A percentile compares a stretch with the other conserved stretches of the same genome.
Conservation (phyloP, 2,888 invertebrate genomes). For the Tanypteryx hageni region DNA sequence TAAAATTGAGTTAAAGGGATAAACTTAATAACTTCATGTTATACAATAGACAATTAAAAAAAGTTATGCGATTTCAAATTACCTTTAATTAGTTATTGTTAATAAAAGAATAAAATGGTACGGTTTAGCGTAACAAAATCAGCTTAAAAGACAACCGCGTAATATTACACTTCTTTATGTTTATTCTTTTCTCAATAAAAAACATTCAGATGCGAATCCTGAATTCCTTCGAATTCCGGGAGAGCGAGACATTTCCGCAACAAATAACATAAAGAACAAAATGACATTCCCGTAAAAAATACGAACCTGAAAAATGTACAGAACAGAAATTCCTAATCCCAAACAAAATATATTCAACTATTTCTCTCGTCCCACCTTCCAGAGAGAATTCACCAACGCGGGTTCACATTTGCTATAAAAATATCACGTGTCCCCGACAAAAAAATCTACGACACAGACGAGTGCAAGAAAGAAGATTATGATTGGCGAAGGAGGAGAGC, state of each 20-base stretch:
- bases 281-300: not conserved
- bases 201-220: not conserved
- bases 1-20: not conserved
- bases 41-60: not conserved
- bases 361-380: slow-evolving; percentile 9
- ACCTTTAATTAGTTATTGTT: not conserved
- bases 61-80: not conserved
- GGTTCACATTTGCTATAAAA: slow-evolving; percentile 43
- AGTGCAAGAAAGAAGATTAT: slow-evolving; percentile 38
- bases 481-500: slow-evolving; percentile 22
- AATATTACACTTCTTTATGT: too few species aligned
- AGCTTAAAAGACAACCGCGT: not conserved
- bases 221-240: not conserved
- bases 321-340: not conserved
- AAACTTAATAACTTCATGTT: not conserved
- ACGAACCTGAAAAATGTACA: slow-evolving; percentile 25
- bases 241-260: not conserved
- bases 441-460: not conserved
- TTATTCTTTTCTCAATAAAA: too few species aligned
- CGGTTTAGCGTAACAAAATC: not conserved
- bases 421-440: not conserved
- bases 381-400: not conserved
- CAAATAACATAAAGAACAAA: too few species aligned
- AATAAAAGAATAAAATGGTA: not conserved
- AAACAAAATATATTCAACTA: slow-evolving; percentile 30